Conservation (phyloP, 2,797 vertebrate species). For the Molossus molossus region DNA sequence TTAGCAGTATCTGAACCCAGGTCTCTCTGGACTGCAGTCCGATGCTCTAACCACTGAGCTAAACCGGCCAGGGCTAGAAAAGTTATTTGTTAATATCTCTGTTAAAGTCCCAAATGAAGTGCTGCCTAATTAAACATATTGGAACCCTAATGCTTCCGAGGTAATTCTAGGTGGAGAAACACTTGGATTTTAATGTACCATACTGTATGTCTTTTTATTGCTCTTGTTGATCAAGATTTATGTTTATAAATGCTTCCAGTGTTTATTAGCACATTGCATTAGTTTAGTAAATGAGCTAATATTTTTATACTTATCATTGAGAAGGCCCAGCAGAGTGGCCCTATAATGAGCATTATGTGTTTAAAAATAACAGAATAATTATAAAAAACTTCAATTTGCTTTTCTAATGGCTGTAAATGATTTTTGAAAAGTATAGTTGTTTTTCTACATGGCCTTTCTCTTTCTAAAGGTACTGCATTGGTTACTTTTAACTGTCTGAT, state of each 20-base stretch:
- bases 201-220: background rate
- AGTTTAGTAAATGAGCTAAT: background rate
- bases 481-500: background rate
- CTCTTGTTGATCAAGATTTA: background rate
- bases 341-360: background rate
- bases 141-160: background rate
- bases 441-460: background rate
- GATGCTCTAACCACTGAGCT: too few relatives aligned
- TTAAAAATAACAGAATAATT: constrained; percentile 16
- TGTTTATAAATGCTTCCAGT: constrained; percentile 18
- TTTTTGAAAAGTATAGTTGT: background rate
- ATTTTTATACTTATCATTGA: background rate
- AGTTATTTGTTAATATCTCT: constrained; percentile 33
- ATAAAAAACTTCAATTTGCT: constrained; percentile 1
- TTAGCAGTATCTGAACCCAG: too few relatives aligned
- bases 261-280: background rate
- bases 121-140: background rate
- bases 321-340: background rate
- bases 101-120: background rate
- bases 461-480: background rate
- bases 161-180: background rate
- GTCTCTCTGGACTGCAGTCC: too few relatives aligned
- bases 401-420: background rate
- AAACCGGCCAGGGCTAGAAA: background rate
- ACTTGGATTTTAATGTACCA: background rate